Conservation (phyloP, 2,797 vertebrate genomes). For the Scyliorhinus canicula region DNA sequence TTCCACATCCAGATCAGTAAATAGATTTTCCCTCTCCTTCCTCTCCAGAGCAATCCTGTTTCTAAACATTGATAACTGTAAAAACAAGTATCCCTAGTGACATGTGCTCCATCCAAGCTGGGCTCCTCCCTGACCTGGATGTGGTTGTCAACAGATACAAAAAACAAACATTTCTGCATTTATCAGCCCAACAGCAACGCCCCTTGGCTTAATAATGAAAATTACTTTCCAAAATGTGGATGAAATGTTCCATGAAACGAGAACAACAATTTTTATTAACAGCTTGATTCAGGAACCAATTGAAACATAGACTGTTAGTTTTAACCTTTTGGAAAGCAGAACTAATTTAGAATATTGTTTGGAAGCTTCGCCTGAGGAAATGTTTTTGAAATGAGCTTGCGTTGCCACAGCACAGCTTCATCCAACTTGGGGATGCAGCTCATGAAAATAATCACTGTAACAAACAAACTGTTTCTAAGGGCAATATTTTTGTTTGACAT, state of each 20-base stretch:
- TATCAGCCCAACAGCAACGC: not conserved
- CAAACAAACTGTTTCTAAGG: not conserved
- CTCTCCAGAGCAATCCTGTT: not conserved
- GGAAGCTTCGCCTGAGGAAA: constrained; percentile 21
- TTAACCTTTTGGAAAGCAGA: constrained; percentile 33
- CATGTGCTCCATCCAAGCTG: not conserved
- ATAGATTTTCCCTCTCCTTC: not conserved
- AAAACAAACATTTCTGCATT: not conserved
- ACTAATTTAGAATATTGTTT: constrained; percentile 36
- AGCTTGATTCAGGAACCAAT: constrained; percentile 1
- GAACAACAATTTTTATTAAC: constrained; percentile 9
- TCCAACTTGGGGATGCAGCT: not conserved
- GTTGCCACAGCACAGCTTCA: not conserved
- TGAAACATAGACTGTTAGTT: constrained; percentile 18
- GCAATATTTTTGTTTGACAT: not conserved
- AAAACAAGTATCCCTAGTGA: not conserved
- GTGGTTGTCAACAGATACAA: not conserved
- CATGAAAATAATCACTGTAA: not conserved
- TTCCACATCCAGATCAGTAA: not conserved
- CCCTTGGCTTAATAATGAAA: not conserved
- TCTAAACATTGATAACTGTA: not conserved
- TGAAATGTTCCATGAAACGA: constrained; percentile 29
- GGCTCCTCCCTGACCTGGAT: not conserved
- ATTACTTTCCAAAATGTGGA: constrained; percentile 30
- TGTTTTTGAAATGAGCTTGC: constrained; percentile 24